Conservation (phyloP, 2,888 invertebrate genomes). For the Gastrophysa polygoni region DNA sequence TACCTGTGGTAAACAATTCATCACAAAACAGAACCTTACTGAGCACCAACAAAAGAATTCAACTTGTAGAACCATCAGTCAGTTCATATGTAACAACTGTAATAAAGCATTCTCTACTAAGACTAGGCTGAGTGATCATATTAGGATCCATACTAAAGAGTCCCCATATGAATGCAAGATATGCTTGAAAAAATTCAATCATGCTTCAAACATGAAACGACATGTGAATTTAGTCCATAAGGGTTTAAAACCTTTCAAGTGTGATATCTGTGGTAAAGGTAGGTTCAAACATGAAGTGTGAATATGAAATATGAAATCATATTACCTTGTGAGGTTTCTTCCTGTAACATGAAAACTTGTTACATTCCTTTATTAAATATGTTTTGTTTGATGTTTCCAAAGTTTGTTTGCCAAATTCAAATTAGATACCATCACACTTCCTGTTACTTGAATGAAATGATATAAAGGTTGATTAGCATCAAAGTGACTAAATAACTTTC, state of each 20-base stretch:
- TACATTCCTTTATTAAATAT: too few relatives aligned
- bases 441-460: too few relatives aligned
- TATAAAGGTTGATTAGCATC: too few relatives aligned
- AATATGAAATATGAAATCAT: background rate
- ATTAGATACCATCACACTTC: too few relatives aligned
- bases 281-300: too few relatives aligned
- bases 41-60: conserved; percentile 20
- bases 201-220: conserved; percentile 30
- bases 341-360: too few relatives aligned
- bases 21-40: conserved; percentile 11
- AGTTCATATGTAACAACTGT: conserved; percentile 27
- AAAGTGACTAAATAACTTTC: too few relatives aligned
- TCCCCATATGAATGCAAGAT: conserved; percentile 31
- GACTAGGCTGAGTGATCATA: conserved; percentile 26
- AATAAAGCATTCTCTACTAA: conserved; percentile 26
- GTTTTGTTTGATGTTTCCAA: too few relatives aligned
- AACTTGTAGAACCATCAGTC: conserved; percentile 13
- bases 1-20: conserved; percentile 17
- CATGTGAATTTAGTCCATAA: conserved; percentile 36
- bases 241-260: conserved; percentile 42
- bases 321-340: too few relatives aligned
- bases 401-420: too few relatives aligned
- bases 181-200: conserved; percentile 32
- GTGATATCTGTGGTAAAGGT: conserved; percentile 44
- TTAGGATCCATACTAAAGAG: conserved; percentile 29